These are phyloP conservation scores for Tangara arthus DNA, from an alignment of 2,797 vertebrate genomes.

Conservation along the genomic window DNA sequence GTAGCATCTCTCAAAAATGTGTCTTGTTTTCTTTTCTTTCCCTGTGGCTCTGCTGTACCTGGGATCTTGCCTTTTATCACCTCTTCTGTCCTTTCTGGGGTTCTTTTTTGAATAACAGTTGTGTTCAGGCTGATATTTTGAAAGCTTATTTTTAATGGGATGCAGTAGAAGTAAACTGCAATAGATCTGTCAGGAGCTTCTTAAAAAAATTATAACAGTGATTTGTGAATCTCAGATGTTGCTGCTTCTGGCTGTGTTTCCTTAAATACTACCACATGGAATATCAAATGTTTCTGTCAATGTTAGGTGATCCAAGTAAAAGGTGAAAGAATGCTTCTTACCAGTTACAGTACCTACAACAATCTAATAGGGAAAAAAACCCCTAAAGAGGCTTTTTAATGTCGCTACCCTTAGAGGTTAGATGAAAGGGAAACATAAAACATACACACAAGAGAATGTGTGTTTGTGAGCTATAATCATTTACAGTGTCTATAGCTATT, in stretches of 20 bases:
- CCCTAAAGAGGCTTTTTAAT: background rate
- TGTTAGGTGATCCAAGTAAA: background rate
- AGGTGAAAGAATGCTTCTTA: background rate
- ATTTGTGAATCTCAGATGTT: background rate
- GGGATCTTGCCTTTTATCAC: background rate
- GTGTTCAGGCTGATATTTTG: background rate
- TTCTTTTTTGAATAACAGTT: background rate
- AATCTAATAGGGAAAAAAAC: background rate
- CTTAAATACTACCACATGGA: background rate
- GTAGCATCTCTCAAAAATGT: background rate
- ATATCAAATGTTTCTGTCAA: background rate
- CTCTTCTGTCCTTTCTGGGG: background rate
- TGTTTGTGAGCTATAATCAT: background rate
- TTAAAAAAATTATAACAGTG: background rate
- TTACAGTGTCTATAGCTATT: background rate
- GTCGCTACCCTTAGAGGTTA: rapidly evolving
- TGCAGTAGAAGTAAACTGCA: background rate
- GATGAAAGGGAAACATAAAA: background rate
- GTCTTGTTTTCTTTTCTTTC: background rate
- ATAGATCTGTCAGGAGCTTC: background rate
- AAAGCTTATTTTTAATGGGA: background rate
- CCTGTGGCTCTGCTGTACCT: background rate
- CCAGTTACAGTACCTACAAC: background rate
- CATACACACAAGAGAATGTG: background rate
- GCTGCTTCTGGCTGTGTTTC: background rate